Evolutionary conservation across 2,888 invertebrate species (phyloP), one percentile per base, ranked within the genome.

Genomic region (Hydropsyche betteni): DNA sequence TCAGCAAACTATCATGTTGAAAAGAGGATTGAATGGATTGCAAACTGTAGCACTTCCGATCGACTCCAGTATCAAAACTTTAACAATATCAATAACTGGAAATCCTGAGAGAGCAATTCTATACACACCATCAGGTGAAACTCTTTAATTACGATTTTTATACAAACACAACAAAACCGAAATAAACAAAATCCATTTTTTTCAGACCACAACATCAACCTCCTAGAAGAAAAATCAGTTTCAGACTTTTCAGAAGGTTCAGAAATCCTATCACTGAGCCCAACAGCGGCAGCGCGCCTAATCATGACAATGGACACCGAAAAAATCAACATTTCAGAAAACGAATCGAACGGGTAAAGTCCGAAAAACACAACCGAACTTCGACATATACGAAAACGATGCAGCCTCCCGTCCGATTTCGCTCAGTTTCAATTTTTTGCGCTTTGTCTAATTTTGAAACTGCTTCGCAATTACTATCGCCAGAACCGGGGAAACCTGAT

Each of bases 101-200:
- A 84, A 84, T 0, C 86, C 87, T 1, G 86, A 87, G n/a, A 86
- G 86, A 69, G 87, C 88, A 0, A 85, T 86, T 0, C 79, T 88
- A 0, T 87, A 87, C 69, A 87, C 87, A 6, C 87, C 87, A 0
- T 85, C 85, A 78, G 87, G 87, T 87, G 77, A 51, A 44, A 24
- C 4, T 12, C 6, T 12, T 58, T 8, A 3, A 33, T 8, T 16
- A 34, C 8, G 2, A 64, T 64, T 64, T 1, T 64, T 14, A 64
- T 64, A 0, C 33, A 16, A 34, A 33, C 53, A 14, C 8, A 10
- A 58, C 58, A 58, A 58, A 58, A 12, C 3, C 51, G 3, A 51
- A 8, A 51, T 51, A 51, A 51, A 10, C 51, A 51, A 51, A 1
- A 51, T 51, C 2, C 2, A 53, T 3, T 14, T 16, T 53, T 53